Conservation (phyloP, 2,113 vertebrate genomes). For the Daboia siamensis region DNA sequence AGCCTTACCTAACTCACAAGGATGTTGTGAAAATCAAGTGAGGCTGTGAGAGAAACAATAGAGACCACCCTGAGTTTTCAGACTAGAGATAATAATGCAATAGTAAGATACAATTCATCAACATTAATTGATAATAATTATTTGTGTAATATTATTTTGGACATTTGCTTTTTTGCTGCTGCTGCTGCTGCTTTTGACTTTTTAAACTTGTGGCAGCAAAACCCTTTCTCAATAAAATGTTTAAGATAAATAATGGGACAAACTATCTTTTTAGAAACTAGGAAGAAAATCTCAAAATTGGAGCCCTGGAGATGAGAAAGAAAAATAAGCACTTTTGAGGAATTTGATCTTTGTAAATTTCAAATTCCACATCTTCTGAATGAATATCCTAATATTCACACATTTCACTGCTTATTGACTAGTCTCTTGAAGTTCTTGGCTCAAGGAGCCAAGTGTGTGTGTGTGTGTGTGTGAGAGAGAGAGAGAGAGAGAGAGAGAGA, state of each 20-base stretch:
- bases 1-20: not conserved
- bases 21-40: not conserved
- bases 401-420: not conserved
- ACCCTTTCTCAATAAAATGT: not conserved
- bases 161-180: not conserved
- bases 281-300: not conserved
- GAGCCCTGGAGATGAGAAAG: not conserved
- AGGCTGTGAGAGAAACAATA: not conserved
- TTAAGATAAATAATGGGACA: not conserved
- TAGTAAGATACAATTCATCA: not conserved
- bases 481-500: too few relatives aligned
- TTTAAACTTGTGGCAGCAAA: not conserved
- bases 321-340: not conserved
- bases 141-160: not conserved
- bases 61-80: not conserved
- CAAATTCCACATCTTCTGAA: not conserved
- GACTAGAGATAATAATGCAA: not conserved
- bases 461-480: too few relatives aligned
- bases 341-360: not conserved
- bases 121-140: not conserved
- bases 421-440: not conserved
- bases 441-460: not conserved
- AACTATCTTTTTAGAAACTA: not conserved
- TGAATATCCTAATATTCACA: not conserved
- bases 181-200: not conserved